Percentiles rank a stretch among this genome's conserved stretches.
phyloP scores from a whole-genome alignment of 1,140 invertebrate species.

The Drosophila cardini region DNA sequence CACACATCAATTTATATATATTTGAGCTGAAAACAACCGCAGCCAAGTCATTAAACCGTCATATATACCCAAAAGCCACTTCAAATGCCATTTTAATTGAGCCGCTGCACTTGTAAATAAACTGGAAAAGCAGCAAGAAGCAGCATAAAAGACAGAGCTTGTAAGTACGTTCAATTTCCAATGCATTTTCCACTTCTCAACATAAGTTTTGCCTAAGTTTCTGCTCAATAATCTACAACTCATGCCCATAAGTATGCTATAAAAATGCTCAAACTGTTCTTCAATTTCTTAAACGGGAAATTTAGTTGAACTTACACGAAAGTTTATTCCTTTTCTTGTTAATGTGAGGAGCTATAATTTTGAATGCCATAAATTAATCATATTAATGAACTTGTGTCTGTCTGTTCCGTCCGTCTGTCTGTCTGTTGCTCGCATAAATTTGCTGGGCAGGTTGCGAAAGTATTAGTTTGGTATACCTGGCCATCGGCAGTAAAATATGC shows the following conservation, averaged over 20 bases:
- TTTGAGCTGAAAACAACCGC: conserved; percentile 30
- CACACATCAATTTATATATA: conserved; percentile 8
- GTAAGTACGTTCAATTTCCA: not conserved
- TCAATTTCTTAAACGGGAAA: not conserved
- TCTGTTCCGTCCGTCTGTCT: not conserved
- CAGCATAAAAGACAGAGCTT: not conserved
- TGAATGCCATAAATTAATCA: conserved; percentile 33
- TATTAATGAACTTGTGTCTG: conserved; percentile 28
- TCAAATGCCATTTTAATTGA: conserved; percentile 75
- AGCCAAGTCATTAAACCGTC: conserved; percentile 54
- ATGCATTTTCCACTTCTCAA: conserved; percentile 2
- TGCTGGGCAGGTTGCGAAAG: conserved; percentile 1
- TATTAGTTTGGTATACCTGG: conserved; percentile 17
- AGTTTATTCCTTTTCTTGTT: not conserved
- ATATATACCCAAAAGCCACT: conserved; percentile 39
- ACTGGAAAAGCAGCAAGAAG: not conserved
- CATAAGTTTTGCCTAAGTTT: not conserved
- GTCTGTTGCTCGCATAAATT: conserved; percentile 30
- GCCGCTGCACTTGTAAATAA: conserved; percentile 28
- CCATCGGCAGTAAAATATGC: conserved; percentile 24
- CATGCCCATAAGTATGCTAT: not conserved
- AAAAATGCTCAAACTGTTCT: not conserved
- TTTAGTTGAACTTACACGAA: not conserved
- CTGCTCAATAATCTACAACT: conserved; percentile 20
- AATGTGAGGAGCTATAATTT: conserved; percentile 1